phyloP scores from a whole-genome alignment of 2,113 vertebrate genomes.

The Chionis minor region DNA sequence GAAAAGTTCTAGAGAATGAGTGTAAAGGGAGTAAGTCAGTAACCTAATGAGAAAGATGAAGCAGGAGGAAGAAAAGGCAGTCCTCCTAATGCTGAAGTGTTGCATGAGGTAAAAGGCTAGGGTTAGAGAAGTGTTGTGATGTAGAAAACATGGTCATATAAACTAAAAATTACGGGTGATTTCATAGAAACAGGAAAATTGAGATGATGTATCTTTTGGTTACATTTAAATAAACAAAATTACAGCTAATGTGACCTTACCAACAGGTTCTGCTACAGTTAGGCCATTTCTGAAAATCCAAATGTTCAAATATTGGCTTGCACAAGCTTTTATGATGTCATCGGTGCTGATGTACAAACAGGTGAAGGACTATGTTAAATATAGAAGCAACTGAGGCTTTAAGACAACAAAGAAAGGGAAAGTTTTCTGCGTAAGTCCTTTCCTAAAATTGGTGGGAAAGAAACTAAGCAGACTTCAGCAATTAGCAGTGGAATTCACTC shows the following conservation, averaged over 20 bases:
- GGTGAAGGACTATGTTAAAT: background rate
- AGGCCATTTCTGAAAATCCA: background rate
- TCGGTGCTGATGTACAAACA: background rate
- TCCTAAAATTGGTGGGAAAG: background rate
- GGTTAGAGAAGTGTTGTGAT: background rate
- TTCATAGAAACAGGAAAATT: background rate
- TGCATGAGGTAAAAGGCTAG: background rate
- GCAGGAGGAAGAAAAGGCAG: background rate
- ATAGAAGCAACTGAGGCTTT: background rate
- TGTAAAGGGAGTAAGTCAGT: background rate
- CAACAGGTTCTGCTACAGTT: background rate
- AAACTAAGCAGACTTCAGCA: background rate
- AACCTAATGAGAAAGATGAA: background rate
- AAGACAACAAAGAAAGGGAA: background rate
- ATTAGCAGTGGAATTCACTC: background rate
- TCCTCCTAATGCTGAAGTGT: background rate
- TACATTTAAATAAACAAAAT: background rate
- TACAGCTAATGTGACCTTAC: background rate
- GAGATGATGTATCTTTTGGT: background rate
- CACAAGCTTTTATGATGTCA: background rate
- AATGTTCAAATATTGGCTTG: background rate
- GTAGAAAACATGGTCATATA: background rate
- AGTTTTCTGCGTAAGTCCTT: background rate
- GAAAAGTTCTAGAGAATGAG: constrained; percentile 23
- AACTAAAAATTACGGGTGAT: background rate